Conservation (phyloP, 2,113 vertebrate genomes). For the Rhinolophus sinicus region DNA sequence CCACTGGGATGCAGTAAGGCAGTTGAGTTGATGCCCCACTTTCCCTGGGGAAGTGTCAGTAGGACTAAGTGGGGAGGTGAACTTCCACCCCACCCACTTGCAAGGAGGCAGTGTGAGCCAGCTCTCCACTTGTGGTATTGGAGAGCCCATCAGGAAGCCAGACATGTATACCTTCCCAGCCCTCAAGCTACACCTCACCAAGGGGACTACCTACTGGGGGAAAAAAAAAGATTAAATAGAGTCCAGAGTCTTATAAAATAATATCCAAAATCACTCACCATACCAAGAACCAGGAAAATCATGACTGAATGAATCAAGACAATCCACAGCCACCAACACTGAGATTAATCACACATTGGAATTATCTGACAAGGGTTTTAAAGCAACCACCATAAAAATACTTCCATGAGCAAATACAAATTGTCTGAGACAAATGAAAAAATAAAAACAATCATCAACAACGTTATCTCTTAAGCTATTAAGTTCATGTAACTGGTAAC, state of each 20-base stretch:
- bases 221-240: background rate
- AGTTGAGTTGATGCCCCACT: background rate
- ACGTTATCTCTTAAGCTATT: background rate
- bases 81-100: background rate
- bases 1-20: background rate
- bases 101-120: background rate
- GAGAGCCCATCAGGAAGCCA: background rate
- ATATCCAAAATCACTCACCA: background rate
- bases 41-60: background rate
- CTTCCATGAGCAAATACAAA: background rate
- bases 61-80: background rate
- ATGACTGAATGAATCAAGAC: background rate
- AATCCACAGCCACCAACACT: background rate
- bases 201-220: background rate
- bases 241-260: background rate
- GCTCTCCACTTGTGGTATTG: background rate
- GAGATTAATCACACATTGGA: slow-evolving; percentile 13
- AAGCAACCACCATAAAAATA: slow-evolving; percentile 31
- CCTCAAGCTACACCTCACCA: background rate
- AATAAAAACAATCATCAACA: background rate
- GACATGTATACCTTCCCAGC: background rate
- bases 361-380: slow-evolving; percentile 5
- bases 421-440: slow-evolving; percentile 48
- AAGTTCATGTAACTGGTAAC: background rate
- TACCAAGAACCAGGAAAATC: slow-evolving; percentile 1